Conservation (phyloP, 2,888 invertebrate species). For the Spodoptera picta region DNA sequence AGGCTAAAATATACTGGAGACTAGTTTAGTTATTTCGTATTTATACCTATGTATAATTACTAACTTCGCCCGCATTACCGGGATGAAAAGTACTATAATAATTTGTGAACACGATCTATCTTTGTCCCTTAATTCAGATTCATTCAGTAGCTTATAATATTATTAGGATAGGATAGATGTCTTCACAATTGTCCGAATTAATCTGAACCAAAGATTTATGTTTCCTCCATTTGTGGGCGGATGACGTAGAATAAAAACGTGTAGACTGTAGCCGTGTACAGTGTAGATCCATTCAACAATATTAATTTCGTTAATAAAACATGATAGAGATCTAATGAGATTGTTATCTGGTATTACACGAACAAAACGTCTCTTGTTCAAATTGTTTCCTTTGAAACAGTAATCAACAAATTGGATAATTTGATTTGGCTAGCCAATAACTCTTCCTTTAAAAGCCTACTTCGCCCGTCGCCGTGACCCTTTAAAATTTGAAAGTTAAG, state of each 20-base stretch:
- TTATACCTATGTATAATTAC: not conserved
- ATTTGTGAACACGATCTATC: too few species aligned
- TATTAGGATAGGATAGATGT: too few species aligned
- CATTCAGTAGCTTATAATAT: too few species aligned
- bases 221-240: too few species aligned
- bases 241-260: too few species aligned
- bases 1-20: constrained; percentile 41
- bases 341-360: not conserved
- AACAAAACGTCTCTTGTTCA: constrained; percentile 8
- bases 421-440: constrained; percentile 35
- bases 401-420: constrained; percentile 41
- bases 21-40: constrained; percentile 15
- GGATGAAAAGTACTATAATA: too few species aligned
- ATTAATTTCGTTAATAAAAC: not conserved
- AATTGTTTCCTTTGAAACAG: constrained; percentile 9
- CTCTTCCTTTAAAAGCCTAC: constrained; percentile 36
- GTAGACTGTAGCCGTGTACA: too few species aligned
- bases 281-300: too few species aligned
- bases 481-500: constrained; percentile 28
- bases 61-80: too few species aligned
- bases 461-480: constrained; percentile 36
- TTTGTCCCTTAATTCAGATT: too few species aligned
- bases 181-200: too few species aligned
- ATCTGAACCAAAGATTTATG: too few species aligned
- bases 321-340: constrained; percentile 3